These are phyloP conservation scores for Centropus bengalensis DNA, from an alignment of 2,113 vertebrate species.

Conservation along the genomic window DNA sequence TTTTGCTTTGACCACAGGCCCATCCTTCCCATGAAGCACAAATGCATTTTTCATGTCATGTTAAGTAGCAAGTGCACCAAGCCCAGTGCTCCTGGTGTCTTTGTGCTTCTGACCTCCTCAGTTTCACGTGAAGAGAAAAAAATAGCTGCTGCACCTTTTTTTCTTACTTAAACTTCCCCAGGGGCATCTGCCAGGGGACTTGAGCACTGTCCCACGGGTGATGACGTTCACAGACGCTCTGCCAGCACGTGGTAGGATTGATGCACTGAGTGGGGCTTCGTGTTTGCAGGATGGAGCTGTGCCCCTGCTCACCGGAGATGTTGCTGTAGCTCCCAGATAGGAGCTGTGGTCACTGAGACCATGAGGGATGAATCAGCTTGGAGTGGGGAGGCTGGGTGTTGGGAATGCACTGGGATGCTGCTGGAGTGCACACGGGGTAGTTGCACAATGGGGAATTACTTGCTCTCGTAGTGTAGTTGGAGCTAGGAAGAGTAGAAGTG, in stretches of 20 bases:
- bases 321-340: fast-evolving
- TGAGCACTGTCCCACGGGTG: neutral
- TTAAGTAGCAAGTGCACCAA: neutral
- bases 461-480: neutral
- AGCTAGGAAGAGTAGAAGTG: too few relatives aligned
- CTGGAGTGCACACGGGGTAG: fast-evolving
- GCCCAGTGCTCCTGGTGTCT: neutral
- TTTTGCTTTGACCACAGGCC: neutral
- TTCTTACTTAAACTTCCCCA: neutral
- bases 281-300: neutral
- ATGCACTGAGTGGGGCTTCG: fast-evolving
- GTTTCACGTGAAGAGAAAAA: neutral
- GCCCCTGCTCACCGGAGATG: neutral
- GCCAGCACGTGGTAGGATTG: fast-evolving
- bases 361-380: fast-evolving
- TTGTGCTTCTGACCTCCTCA: neutral
- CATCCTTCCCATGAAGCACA: neutral
- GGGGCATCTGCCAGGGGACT: neutral
- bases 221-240: neutral
- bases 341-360: fast-evolving
- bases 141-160: neutral
- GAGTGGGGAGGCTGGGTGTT: neutral
- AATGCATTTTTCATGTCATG: fast-evolving
- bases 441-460: fast-evolving
- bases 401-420: neutral